Evolutionary conservation across 2,113 vertebrate genomes (phyloP), one percentile per base, ranked within the genome.

Genomic region (Panurus biarmicus): DNA sequence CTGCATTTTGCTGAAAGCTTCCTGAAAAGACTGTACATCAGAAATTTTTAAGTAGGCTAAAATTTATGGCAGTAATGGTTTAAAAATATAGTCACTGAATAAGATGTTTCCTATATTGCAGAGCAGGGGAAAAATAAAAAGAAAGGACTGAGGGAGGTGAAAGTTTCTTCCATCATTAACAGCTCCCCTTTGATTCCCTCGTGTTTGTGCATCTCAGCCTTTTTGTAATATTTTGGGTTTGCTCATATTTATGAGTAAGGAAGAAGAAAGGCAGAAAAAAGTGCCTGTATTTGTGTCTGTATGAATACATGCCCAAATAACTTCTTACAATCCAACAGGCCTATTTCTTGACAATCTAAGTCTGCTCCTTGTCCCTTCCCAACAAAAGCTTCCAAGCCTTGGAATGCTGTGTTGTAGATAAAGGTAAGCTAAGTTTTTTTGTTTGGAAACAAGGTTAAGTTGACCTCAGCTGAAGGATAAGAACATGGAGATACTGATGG

Each of bases 221-320:
- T 47, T 36, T 12, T 71, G 51, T 83, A 85, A 33, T 14, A 29
- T 69, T 36, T 50, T 56, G 40, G 10, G 7, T 56, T 91, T 85
- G 66, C 26, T 82, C 20, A 1, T 45, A n/a, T 54, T 69, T 87
- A 14, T 24, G 50, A 76, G 17, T 61, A 45, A 40, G 33, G n/a
- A 82, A 50, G n/a, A 38, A 65, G 18, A 85, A 74, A 76, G 16
- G 24, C 26, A 79, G 24, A 5, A 22, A 24, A 54, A 64, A 44
- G 5, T 0, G 6, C 10, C 11, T 40, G 8, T 36, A 4, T 58
- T 85, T 50, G 11, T 36, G 25, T n/a, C 19, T 2, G 0, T 35
- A 5, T n/a, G 13, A 61, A 61, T 10, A 25, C 21, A 22, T 42
- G 36, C 22, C 62, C 45, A 36, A 33, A 31, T 22, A 85, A 45